Evolutionary conservation across 2,113 vertebrate species (phyloP).

Genomic region (Aptenodytes patagonicus): DNA sequence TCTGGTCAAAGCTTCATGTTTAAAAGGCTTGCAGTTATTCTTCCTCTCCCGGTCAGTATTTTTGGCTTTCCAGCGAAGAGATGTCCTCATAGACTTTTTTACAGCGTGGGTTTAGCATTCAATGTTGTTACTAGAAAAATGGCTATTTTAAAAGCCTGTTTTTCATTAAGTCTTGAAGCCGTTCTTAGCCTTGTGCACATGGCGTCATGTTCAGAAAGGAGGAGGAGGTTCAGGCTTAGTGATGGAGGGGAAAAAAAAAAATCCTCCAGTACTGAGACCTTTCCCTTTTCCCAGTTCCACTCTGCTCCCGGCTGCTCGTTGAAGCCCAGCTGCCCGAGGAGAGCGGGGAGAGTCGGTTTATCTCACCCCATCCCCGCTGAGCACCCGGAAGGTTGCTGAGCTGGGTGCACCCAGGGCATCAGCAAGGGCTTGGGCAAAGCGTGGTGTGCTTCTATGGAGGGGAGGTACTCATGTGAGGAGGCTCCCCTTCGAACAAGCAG

Average conservation of each 20-base stretch:
- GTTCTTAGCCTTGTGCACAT: neutral
- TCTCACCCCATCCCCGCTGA: neutral
- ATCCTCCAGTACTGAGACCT: neutral
- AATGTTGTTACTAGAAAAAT: neutral
- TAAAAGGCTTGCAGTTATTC: neutral
- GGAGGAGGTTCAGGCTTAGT: neutral
- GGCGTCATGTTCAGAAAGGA: neutral
- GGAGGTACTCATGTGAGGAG: neutral
- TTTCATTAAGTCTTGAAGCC: neutral
- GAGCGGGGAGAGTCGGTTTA: accelerated
- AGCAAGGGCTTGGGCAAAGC: no score
- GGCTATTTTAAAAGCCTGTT: neutral
- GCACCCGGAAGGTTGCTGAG: neutral
- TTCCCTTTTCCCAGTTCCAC: neutral
- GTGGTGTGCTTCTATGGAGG: neutral
- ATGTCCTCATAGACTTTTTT: neutral
- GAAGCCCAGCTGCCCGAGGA: neutral
- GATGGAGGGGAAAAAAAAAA: no score
- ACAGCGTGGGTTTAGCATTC: neutral
- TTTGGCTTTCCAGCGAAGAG: neutral
- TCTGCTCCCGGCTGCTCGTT: accelerated
- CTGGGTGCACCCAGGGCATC: no score
- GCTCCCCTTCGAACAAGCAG: accelerated
- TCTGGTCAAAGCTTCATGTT: neutral
- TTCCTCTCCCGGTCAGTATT: neutral